These are phyloP conservation scores for Muscicapa adusta DNA, from an alignment of 2,113 vertebrate species.

Conservation along the genomic window DNA sequence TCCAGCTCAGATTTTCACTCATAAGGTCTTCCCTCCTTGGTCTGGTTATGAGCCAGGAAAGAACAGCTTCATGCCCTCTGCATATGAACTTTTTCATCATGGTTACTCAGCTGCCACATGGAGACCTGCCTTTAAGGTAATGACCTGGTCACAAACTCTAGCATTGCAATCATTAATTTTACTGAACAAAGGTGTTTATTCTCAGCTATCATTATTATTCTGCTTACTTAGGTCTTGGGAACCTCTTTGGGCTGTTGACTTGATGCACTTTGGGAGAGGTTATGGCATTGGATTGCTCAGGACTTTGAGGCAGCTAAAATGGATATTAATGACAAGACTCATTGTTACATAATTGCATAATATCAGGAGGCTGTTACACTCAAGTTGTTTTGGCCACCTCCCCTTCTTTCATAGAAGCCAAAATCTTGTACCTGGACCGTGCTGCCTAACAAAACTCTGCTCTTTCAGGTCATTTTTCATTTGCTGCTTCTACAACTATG, in stretches of 20 bases:
- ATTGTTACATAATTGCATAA: constrained; percentile 47
- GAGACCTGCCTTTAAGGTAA: background rate
- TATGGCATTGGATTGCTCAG: background rate
- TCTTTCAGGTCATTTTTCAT: constrained; percentile 26
- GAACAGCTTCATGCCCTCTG: background rate
- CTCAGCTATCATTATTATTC: background rate
- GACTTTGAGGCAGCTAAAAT: constrained; percentile 19
- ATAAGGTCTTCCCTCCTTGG: background rate
- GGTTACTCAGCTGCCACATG: background rate
- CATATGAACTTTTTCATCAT: background rate
- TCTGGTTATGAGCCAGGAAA: background rate
- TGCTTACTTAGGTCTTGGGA: constrained; percentile 36
- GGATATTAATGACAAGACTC: constrained; percentile 40
- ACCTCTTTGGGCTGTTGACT: constrained; percentile 25
- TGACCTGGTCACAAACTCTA: constrained; percentile 37
- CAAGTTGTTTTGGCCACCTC: background rate
- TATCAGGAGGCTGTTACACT: constrained; percentile 18
- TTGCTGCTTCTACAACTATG: background rate
- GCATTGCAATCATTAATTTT: background rate
- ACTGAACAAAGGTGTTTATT: constrained; percentile 52
- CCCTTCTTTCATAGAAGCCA: background rate
- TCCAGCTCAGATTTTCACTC: background rate
- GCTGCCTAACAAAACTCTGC: background rate
- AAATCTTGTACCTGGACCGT: background rate
- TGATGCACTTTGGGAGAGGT: background rate